Evolutionary conservation across 2,888 invertebrate genomes (phyloP), one percentile per base, ranked within the genome.

Genomic region (Erebia aethiops): DNA sequence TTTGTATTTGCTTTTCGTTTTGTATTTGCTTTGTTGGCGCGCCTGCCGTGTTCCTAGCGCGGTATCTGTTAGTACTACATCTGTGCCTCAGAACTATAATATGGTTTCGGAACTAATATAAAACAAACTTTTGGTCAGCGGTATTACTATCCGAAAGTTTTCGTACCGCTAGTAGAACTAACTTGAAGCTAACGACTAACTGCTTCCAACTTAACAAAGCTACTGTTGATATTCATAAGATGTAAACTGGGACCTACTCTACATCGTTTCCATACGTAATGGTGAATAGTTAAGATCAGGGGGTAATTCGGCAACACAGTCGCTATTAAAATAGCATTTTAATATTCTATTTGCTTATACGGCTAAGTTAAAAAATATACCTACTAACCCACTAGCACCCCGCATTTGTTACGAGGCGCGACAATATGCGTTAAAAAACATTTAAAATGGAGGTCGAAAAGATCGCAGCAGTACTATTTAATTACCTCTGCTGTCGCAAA

Each of bases 121-220:
- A 3, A 61, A 43, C 61, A 11, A 61, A 61, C 61, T 61, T 61
- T 61, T 11, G 61, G 61, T 46, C 61, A 61, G 43, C 13, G 43
- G 43, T 61, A 61, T 61, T 10, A 43, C 61, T 61, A 18, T 16
- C 61, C 13, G 18, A 61, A 61, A 61, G 61, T 49, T 64, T 57
- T 18, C 51, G 43, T 66, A 60, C 65, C 43, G 41, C 43, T 51
- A 2, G n/a, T 46, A 60, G 60, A 65, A 60, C 70, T 43, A 58
- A 60, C 43, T 43, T 57, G 21, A 64, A 65, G 65, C 70, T 52
- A 58, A 70, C 54, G 2, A 10, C 51, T 65, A 60, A 70, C 65
- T 65, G 54, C 21, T 16, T 16, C 43, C 58, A 60, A 60, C 60
- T 60, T 60, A 60, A 60, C 60, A 60, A 61, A 41, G 43, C 11